phyloP scores from a whole-genome alignment of 2,888 invertebrate species.

The Ametastegia equiseti region DNA sequence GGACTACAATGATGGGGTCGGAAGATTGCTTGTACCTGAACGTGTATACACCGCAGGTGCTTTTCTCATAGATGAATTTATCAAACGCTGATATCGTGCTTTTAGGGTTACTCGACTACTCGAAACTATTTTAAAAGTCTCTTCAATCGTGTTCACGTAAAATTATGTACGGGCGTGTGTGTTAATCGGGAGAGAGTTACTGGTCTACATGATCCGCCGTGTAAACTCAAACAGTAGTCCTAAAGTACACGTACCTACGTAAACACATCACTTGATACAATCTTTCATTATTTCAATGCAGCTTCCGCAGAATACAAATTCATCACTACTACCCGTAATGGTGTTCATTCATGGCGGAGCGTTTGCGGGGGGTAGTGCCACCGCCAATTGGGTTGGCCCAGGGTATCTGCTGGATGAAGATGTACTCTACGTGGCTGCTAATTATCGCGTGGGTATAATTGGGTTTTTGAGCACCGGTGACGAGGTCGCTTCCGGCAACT shows the following conservation, averaged over 20 bases:
- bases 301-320: background rate
- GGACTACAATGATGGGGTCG: background rate
- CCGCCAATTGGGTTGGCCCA: constrained; percentile 14
- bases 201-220: no score
- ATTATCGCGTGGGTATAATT: constrained; percentile 76
- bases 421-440: constrained; percentile 53
- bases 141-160: no score
- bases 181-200: no score
- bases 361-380: constrained; percentile 40
- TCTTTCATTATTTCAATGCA: no score
- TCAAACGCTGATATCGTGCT: no score
- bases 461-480: constrained; percentile 82
- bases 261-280: no score
- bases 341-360: constrained; percentile 52
- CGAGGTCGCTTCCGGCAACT: constrained; percentile 82
- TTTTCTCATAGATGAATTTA: no score
- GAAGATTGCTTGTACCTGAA: constrained; percentile 41
- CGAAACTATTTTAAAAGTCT: no score
- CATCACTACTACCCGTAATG: constrained; percentile 57
- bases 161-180: no score
- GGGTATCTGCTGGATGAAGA: constrained; percentile 46
- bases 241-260: no score
- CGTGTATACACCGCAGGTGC: constrained; percentile 37
- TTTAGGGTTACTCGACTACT: no score
- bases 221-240: no score